These are phyloP conservation scores for Glaucopsyche alexis DNA, from an alignment of 2,888 invertebrate genomes.

Conservation along the genomic window DNA sequence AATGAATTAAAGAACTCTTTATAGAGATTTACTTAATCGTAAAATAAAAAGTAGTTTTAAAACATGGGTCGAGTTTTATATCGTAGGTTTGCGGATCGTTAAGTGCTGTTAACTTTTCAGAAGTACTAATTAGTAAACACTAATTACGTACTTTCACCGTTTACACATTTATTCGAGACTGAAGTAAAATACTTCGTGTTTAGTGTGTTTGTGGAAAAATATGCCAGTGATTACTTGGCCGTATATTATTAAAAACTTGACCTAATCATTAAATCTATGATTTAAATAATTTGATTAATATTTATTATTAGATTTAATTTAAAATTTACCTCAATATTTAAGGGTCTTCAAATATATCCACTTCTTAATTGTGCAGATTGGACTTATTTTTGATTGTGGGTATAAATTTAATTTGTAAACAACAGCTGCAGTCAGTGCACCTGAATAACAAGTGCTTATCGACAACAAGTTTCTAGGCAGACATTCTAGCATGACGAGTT, in stretches of 20 bases:
- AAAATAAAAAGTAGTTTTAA: constrained; percentile 4
- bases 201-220: constrained; percentile 19
- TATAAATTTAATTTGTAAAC: no score
- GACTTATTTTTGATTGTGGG: no score
- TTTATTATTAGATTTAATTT: no score
- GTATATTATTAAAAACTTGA: neutral
- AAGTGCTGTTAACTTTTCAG: constrained; percentile 26
- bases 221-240: neutral
- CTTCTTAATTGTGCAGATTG: no score
- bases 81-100: constrained; percentile 19
- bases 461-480: no score
- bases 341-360: no score
- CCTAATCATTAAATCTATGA: neutral
- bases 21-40: neutral
- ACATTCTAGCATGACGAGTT: no score
- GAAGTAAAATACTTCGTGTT: constrained; percentile 19
- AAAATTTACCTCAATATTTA: no score
- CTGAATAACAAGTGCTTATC: no score
- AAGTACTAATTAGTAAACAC: constrained; percentile 27
- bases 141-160: constrained; percentile 29
- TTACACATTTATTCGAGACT: constrained; percentile 29
- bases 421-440: no score
- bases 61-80: constrained; percentile 2
- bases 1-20: neutral
- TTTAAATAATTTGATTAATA: no score